Evolutionary conservation across 2,888 invertebrate species (phyloP).

Genomic region (Lasioglossum marginatum): DNA sequence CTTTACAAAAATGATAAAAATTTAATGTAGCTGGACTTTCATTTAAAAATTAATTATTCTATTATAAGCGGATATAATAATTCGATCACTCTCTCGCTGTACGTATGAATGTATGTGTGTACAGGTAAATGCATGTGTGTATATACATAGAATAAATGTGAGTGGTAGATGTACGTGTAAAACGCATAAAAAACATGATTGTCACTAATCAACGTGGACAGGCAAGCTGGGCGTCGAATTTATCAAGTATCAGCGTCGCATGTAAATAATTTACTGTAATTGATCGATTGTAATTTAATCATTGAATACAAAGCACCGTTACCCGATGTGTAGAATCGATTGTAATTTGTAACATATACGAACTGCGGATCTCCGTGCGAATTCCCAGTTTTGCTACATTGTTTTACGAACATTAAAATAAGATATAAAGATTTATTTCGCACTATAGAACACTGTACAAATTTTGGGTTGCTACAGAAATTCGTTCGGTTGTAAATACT

Average conservation of each 20-base stretch:
- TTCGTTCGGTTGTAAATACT: too few species aligned
- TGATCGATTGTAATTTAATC: neutral
- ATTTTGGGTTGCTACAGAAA: too few species aligned
- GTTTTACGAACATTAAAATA: neutral
- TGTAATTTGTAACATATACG: neutral
- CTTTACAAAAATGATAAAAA: too few species aligned
- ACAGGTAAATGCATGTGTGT: neutral
- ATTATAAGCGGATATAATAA: neutral
- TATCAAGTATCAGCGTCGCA: neutral
- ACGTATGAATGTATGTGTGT: neutral
- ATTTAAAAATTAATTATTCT: neutral
- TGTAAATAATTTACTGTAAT: neutral
- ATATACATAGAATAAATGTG: neutral
- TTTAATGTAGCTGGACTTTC: too few species aligned
- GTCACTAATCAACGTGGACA: neutral
- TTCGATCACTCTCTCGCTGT: neutral
- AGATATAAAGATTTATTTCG: neutral
- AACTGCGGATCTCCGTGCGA: neutral
- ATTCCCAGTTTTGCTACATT: neutral
- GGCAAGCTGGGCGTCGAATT: neutral
- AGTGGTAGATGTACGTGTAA: neutral
- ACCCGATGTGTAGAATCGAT: neutral
- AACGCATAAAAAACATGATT: neutral
- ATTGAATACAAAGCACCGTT: slow-evolving; percentile 9
- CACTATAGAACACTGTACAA: too few species aligned